Percentiles rank a stretch among this genome's conserved stretches.
Evolutionary conservation across 2,113 vertebrate species (phyloP).

Genomic region (Poicephalus meyeri): DNA sequence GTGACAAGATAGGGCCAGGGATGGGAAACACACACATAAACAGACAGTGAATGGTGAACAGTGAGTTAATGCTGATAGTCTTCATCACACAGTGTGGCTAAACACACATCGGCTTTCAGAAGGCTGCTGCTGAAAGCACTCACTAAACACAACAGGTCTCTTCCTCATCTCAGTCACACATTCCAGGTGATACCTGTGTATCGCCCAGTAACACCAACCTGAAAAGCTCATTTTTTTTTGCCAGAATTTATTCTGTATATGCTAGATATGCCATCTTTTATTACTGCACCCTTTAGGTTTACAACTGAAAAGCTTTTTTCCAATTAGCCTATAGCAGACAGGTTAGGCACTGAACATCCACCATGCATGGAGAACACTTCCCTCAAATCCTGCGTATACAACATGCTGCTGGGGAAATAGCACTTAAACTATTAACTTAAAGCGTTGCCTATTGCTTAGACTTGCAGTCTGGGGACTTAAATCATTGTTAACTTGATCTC

Average conservation of each 20-base stretch:
- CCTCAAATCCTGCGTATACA: not conserved
- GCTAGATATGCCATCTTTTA: not conserved
- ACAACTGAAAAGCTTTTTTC: not conserved
- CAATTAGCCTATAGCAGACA: not conserved
- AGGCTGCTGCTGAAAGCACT: not conserved
- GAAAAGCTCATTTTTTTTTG: not conserved
- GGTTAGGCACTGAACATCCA: not conserved
- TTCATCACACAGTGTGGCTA: not conserved
- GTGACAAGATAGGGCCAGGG: not conserved
- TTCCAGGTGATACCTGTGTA: not conserved
- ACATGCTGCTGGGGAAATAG: rapidly evolving
- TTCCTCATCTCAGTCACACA: not conserved
- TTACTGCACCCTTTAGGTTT: not conserved
- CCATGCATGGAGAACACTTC: not conserved
- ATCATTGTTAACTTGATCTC: not conserved
- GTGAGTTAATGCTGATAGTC: not conserved
- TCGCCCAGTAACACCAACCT: not conserved
- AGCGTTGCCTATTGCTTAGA: not conserved
- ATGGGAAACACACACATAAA: rapidly evolving
- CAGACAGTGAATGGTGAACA: rapidly evolving
- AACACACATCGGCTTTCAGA: not conserved
- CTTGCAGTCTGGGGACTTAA: not conserved
- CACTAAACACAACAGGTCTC: not conserved
- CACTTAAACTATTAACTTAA: not conserved
- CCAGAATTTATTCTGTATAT: not conserved